Conservation (phyloP, 1,140 invertebrate genomes). For the Plectrocnemia conspersa region DNA sequence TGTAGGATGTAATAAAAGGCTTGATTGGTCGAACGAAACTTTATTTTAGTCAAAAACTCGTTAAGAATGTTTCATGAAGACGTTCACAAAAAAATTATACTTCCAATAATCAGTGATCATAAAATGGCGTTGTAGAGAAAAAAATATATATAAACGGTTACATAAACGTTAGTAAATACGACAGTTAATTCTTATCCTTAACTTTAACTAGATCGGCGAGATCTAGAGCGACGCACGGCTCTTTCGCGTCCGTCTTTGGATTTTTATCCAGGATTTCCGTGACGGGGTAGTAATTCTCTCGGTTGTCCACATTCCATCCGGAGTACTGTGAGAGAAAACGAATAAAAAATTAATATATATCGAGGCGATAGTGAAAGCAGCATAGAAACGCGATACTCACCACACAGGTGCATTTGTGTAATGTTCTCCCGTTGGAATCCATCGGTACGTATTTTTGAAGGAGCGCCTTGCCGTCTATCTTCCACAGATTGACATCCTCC, state of each 20-base stretch:
- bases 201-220: conserved; percentile 52
- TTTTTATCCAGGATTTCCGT: conserved; percentile 52
- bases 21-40: too few species aligned
- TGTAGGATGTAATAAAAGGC: too few species aligned
- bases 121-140: too few species aligned
- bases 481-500: conserved; percentile 65
- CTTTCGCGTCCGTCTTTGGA: conserved; percentile 49
- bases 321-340: conserved; percentile 55
- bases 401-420: conserved; percentile 72
- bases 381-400: conserved; percentile 48
- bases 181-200: conserved; percentile 43
- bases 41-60: too few species aligned
- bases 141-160: too few species aligned
- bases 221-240: conserved; percentile 52
- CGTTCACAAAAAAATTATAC: too few species aligned
- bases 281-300: conserved; percentile 60
- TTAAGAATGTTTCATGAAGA: too few species aligned
- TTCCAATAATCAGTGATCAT: too few species aligned
- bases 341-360: not conserved
- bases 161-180: too few species aligned
- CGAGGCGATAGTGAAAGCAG: not conserved
- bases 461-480: conserved; percentile 74
- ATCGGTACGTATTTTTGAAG: conserved; percentile 72
- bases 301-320: conserved; percentile 62
- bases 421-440: conserved; percentile 62